Percentiles rank a stretch among this genome's conserved stretches.
phyloP scores from a whole-genome alignment of 2,888 invertebrate genomes.

The Cryptus viduatorius region DNA sequence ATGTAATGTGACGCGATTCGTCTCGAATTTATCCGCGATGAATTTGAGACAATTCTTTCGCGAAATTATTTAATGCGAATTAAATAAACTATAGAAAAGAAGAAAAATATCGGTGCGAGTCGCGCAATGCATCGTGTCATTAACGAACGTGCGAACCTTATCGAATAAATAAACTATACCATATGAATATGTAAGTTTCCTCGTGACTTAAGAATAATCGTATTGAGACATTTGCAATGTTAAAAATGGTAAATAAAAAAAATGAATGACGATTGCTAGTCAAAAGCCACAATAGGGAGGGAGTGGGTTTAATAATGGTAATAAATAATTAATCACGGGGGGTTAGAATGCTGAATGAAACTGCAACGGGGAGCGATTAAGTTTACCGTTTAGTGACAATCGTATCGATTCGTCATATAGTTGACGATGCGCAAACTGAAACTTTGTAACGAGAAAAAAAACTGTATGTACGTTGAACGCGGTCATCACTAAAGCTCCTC shows the following conservation, averaged over 20 bases:
- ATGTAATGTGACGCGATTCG: too few relatives aligned
- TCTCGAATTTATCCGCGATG: background rate
- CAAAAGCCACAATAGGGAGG: conserved; percentile 43
- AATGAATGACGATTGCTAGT: conserved; percentile 36
- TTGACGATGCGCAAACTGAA: conserved; percentile 47
- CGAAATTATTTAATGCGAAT: background rate
- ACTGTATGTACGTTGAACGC: conserved; percentile 38
- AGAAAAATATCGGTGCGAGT: conserved; percentile 6
- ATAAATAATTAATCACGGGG: conserved; percentile 45
- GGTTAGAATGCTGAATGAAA: conserved; percentile 36
- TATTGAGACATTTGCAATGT: conserved; percentile 16
- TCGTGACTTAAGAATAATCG: conserved; percentile 73
- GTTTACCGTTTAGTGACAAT: conserved; percentile 35
- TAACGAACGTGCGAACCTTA: background rate
- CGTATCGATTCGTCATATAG: background rate
- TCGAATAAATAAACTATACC: conserved; percentile 42
- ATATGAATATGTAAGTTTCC: conserved; percentile 85
- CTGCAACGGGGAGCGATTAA: conserved; percentile 55
- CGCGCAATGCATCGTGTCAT: conserved; percentile 2
- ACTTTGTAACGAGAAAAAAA: conserved; percentile 16
- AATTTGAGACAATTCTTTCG: background rate
- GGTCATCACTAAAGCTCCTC: conserved; percentile 45
- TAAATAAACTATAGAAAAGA: background rate
- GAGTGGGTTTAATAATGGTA: conserved; percentile 32
- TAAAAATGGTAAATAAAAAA: conserved; percentile 71